Conservation (phyloP, 2,113 vertebrate species). For the Sander vitreus region DNA sequence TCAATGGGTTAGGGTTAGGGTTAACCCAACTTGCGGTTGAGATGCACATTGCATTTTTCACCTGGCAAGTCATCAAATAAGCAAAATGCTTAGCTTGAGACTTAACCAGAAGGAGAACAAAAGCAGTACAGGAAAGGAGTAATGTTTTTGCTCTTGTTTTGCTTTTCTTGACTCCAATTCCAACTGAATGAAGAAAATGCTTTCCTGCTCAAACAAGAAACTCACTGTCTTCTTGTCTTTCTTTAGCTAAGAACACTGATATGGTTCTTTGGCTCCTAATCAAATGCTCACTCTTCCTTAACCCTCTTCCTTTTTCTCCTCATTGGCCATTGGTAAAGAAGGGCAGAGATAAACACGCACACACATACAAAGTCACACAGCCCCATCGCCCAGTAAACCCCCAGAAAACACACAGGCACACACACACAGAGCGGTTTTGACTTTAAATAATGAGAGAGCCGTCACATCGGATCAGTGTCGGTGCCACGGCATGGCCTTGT, state of each 20-base stretch:
- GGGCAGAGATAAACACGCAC: conserved; percentile 46
- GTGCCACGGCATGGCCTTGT: conserved; percentile 62
- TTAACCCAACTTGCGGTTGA: not conserved
- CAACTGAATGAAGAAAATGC: conserved; percentile 12
- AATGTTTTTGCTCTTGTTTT: conserved; percentile 39
- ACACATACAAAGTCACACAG: conserved; percentile 28
- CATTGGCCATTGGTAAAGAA: conserved; percentile 63
- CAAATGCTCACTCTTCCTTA: conserved; percentile 78
- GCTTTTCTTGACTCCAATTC: conserved; percentile 29
- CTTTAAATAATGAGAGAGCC: conserved; percentile 84
- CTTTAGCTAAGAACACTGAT: conserved; percentile 46
- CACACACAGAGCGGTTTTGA: conserved; percentile 56
- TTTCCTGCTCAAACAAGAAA: conserved; percentile 47
- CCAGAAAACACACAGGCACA: not conserved
- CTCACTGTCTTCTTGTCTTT: conserved; percentile 45
- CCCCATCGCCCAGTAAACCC: conserved; percentile 23
- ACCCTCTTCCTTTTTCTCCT: conserved; percentile 52
- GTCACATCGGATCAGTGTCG: conserved; percentile 79
- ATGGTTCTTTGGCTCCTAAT: conserved; percentile 70
- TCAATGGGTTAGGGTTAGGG: not conserved
- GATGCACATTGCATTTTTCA: conserved; percentile 27
- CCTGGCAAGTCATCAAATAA: conserved; percentile 24
- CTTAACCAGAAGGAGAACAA: conserved; percentile 8
- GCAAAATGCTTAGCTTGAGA: conserved; percentile 7
- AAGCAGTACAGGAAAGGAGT: not conserved